Evolutionary conservation across 2,113 vertebrate species (phyloP), one percentile per base, ranked within the genome.

Genomic region (Dipodomys merriami): DNA sequence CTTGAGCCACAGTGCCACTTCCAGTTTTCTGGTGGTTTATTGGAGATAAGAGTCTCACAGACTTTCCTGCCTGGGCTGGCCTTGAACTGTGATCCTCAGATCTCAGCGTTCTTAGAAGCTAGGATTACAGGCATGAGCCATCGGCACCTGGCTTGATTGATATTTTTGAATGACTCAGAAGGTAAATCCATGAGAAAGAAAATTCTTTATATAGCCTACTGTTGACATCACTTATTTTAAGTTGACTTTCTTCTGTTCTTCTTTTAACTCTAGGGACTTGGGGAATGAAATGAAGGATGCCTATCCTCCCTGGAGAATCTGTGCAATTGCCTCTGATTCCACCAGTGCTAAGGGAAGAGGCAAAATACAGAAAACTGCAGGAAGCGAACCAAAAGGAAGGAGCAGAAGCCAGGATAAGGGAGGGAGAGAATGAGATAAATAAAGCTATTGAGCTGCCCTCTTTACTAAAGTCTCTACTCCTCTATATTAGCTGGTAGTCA

Each of bases 301-400:
- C 78, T 53, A 77, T 90, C 73, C 2, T 93, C 77, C 77, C 25
- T 62, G 64, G 73, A 81, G 57, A 94, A 86, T 88, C 35, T 81
- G 12, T 71, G 27, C 35, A 33, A 9, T 64, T 87, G 25, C 0
- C 4, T 69, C 27, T 69, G 35, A 84, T 49, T 6, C 22, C 27
- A 72, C 23, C 13, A 73, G 6, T 12, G 81, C 13, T 46, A 85
- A 82, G 11, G n/a, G 65, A 85, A 44, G 15, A 90, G 33, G 20
- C 33, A 78, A 87, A 77, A 72, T 8, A 44, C 13, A 86, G 46
- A 83, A 81, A 57, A 7, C 8, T 49, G 68, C 20, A 69, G 15
- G 46, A 87, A 84, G 16, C n/a, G 77, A 80, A 46, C 12, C 19
- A 78, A 93, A 91, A 68, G 6, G 30, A 84, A 86, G 62, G 10